Base-by-base conservation (phyloP, 2,113 vertebrate species). In the Apodemus speciosus region DNA sequence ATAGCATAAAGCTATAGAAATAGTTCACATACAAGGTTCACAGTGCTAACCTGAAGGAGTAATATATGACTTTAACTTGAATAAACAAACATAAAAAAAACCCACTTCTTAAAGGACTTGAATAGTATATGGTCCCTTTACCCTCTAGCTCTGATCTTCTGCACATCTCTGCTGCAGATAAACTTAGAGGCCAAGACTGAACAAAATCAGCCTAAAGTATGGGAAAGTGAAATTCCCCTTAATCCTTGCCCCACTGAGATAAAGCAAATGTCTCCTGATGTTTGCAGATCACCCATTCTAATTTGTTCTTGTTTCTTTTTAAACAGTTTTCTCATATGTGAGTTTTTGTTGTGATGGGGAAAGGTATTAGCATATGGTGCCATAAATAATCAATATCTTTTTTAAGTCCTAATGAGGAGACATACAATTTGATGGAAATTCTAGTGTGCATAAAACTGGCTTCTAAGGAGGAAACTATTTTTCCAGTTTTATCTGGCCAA, bases 381-480 rank as follows among this genome's bases (percentile, higher is more conserved):
- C 94, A 27, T 46, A 56, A 92, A 71, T 89, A 56, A 38, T 88
- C 40, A 38, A 11, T 51, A 27, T 73, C 27, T 81, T 85, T 32
- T 85, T 49, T 9, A 95, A 73, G 49, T 81, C 25, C 43, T 90
- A 85, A 73, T 68, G 38, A 73, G 62, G n/a, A 23, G 49, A 38
- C 60, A 75, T n/a, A 77, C 90, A 85, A 81, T 79, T 38, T 73
- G 13, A 86, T 93, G 68, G 89, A 83, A 94, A 71, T 71, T 53
- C 76, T 86, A 89, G 38, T 91, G 16, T 23, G 3, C 71, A 2
- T 86, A 53, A 93, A 92, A 64, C 38, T 69, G n/a, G 14, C 46
- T 85, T 95, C 32, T 75, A 15, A 84, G 14, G 15, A 13, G 25
- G 20, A 43, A 53, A 35, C 18, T 71, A 56, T 51, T 51, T 92